Evolutionary conservation across 2,888 invertebrate species (phyloP), one percentile per base, ranked within the genome.

Genomic region (Platypus cylindrus): DNA sequence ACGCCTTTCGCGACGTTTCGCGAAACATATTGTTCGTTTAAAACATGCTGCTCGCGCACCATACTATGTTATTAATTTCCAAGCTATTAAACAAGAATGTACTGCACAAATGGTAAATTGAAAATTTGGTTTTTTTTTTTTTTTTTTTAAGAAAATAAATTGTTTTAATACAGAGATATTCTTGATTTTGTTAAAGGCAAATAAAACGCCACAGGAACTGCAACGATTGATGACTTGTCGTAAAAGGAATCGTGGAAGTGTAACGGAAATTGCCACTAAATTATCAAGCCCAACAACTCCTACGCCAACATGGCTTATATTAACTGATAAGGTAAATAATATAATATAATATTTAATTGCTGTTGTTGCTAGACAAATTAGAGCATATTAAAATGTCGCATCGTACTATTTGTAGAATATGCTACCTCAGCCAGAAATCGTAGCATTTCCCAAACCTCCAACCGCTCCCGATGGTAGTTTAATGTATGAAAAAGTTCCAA

Each of bases 21-120:
- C 90, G 61, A 74, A 82, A 48, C 79, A 82, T 50, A 75, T 87
- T 52, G 71, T 81, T 50, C 77, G 82, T 51, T 82, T 89, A 3
- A 64, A 85, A 13, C 89, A 89, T 64, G 84, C 85, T 42, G 89
- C 93, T 43, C 72, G 94, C 50, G 81, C 87, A 51, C 91, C 94
- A 41, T 78, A 78, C 61, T 75, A 74, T 57, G 74, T 78, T 48
- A 76, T 82, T 57, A 81, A 81, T 64, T 71, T 79, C 46, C 71
- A 73, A 56, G 76, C 81, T 50, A 53, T 56, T 60, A 89, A 87
- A 58, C 83, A 84, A 65, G 89, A 90, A 68, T 89, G 90, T 80
- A 63, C 64, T 41, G 59, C 65, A 1, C 65, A 70, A 47, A 71
- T 75, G 59, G 63, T 66, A 38, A 44, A 44, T 34, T 29, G 8